phyloP scores from a whole-genome alignment of 2,113 vertebrate genomes.

The Rhabdomys dilectus region DNA sequence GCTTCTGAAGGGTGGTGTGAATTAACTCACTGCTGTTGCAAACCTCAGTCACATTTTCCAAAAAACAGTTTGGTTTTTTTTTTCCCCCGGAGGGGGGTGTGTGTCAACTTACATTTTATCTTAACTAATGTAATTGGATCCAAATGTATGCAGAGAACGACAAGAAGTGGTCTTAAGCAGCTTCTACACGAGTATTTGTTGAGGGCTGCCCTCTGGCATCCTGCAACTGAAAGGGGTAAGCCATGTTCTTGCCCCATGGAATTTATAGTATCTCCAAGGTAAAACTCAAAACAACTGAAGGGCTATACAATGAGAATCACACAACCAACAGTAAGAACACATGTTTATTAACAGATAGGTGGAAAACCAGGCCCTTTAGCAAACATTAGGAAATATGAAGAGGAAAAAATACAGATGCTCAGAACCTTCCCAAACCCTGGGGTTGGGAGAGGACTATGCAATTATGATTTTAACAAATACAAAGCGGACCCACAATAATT shows the following conservation, averaged over 20 bases:
- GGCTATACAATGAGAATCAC: background rate
- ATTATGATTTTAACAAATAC: background rate
- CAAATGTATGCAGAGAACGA: background rate
- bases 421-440: background rate
- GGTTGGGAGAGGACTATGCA: background rate
- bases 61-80: conserved; percentile 25
- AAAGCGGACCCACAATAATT: background rate
- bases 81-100: background rate
- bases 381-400: background rate
- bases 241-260: background rate
- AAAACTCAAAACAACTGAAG: background rate
- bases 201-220: background rate
- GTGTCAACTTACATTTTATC: background rate
- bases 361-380: background rate
- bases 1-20: background rate
- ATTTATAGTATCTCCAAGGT: background rate
- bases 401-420: background rate
- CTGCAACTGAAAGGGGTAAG: background rate
- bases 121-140: conserved; percentile 14
- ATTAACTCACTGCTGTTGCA: background rate
- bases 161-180: conserved; percentile 10
- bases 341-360: background rate
- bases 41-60: conserved; percentile 15
- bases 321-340: background rate
- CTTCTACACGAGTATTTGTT: conserved; percentile 28